A percentile compares a stretch with the other conserved stretches of the same genome.
Evolutionary conservation across 2,888 invertebrate species (phyloP).

Genomic region (Hypercompe scribonia): DNA sequence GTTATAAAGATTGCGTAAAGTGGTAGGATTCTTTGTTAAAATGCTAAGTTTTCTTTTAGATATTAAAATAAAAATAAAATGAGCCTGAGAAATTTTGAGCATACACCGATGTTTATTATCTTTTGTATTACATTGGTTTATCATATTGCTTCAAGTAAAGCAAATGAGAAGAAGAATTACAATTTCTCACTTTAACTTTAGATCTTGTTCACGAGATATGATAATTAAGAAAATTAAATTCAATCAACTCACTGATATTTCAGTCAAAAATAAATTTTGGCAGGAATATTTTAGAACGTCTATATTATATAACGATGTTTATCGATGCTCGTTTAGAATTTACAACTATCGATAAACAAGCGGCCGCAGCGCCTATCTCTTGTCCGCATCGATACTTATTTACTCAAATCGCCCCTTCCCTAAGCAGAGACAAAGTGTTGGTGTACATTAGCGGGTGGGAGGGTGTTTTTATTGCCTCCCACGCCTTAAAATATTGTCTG

Average conservation of each 20-base stretch:
- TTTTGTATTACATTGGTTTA: not conserved
- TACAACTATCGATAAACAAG: constrained; percentile 46
- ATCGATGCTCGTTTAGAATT: constrained; percentile 19
- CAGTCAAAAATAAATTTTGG: not conserved
- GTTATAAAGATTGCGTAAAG: constrained; percentile 15
- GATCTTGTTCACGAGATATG: not conserved
- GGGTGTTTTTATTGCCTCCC: constrained; percentile 84
- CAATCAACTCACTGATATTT: not conserved
- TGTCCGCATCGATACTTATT: constrained; percentile 83
- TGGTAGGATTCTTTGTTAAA: not conserved
- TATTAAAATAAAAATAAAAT: not conserved
- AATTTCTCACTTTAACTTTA: not conserved
- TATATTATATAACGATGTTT: constrained; percentile 8
- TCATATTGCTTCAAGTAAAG: not conserved
- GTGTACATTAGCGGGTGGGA: constrained; percentile 81
- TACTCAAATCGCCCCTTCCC: constrained; percentile 77
- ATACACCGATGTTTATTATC: not conserved
- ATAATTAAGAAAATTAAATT: not conserved
- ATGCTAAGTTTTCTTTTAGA: not conserved
- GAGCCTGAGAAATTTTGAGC: not conserved
- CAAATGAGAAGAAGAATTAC: not conserved
- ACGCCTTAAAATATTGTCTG: constrained; percentile 86
- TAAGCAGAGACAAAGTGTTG: constrained; percentile 81
- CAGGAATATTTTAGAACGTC: not conserved
- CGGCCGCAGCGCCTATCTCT: constrained; percentile 49